Evolutionary conservation across 2,113 vertebrate genomes (phyloP).

Genomic region (Zosterops japonicus): DNA sequence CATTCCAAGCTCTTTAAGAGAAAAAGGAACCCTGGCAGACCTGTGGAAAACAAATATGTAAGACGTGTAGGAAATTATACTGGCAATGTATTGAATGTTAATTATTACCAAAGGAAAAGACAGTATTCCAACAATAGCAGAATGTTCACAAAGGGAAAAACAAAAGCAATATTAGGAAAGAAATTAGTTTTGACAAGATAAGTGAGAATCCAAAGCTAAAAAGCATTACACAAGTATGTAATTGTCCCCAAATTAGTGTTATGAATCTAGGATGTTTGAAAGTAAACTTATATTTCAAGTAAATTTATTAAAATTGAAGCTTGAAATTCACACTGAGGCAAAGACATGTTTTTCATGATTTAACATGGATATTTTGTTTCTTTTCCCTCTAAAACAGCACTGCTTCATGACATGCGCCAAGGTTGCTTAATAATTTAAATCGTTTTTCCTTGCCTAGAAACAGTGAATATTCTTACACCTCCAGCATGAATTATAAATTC

Average conservation of each 20-base stretch:
- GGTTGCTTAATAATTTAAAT: conserved; percentile 17
- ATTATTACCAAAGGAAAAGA: not conserved
- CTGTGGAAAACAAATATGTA: not conserved
- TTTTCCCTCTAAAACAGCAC: not conserved
- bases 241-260: not conserved
- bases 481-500: not conserved
- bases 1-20: not conserved
- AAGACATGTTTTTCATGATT: not conserved
- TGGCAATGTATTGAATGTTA: not conserved
- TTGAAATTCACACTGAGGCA: not conserved
- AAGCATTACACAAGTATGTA: not conserved
- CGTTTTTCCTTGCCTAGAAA: conserved; percentile 3
- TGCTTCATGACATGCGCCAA: accelerated
- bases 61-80: not conserved
- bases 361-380: not conserved
- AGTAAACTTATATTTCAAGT: not conserved
- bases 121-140: not conserved
- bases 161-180: not conserved
- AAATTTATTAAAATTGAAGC: not conserved
- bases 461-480: not conserved
- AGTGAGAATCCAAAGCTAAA: not conserved
- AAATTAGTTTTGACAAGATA: not conserved
- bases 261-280: not conserved
- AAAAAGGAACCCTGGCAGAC: not conserved
- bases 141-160: not conserved